A percentile compares a stretch with the other conserved stretches of the same genome.
These are phyloP conservation scores for Branchellion lobata DNA, from an alignment of 2,888 invertebrate genomes.

Conservation along the genomic window DNA sequence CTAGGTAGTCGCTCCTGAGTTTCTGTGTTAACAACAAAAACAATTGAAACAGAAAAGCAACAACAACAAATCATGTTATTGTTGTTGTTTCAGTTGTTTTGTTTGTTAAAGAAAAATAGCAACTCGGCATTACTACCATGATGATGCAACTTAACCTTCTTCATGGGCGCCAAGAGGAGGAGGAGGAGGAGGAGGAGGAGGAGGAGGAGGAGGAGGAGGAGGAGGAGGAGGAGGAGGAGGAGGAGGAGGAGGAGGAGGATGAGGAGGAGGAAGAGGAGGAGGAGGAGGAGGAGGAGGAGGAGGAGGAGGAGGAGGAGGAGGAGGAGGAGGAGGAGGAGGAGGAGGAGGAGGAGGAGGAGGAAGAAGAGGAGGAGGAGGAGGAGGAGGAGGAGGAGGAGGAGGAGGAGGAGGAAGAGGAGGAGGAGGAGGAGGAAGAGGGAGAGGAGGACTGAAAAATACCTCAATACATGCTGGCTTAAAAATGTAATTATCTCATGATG, in stretches of 20 bases:
- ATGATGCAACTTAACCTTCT: not conserved
- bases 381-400: not conserved
- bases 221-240: not conserved
- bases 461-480: not conserved
- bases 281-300: not conserved
- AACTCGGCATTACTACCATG: slow-evolving; percentile 14
- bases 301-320: not conserved
- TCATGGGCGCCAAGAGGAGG: not conserved
- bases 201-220: not conserved
- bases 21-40: slow-evolving; percentile 6
- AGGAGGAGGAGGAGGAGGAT: not conserved
- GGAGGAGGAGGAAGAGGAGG: not conserved
- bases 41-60: not conserved
- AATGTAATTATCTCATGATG: not conserved
- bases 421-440: not conserved
- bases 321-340: not conserved
- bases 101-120: not conserved
- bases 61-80: no score
- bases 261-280: not conserved
- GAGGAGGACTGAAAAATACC: no score
- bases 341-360: not conserved
- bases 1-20: slow-evolving; percentile 15
- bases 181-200: not conserved
- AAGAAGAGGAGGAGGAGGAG: not conserved
- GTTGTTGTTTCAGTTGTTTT: not conserved